phyloP scores from a whole-genome alignment of 2,797 vertebrate species.

The Gallinago nigripennis region DNA sequence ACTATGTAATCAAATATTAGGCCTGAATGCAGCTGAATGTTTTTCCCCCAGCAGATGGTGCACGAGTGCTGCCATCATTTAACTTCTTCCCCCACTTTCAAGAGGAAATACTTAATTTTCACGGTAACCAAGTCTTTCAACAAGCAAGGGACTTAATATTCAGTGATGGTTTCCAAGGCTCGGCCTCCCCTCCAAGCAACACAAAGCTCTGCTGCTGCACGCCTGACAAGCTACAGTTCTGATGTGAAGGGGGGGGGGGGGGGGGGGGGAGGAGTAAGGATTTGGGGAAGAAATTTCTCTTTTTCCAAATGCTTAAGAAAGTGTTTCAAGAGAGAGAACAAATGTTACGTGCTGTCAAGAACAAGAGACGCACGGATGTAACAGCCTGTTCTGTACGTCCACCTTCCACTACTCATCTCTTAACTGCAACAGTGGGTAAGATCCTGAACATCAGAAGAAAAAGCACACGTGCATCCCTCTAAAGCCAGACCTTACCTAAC shows the following conservation, averaged over 20 bases:
- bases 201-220: neutral
- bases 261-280: neutral
- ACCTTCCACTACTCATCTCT: neutral
- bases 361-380: neutral
- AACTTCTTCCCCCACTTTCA: neutral
- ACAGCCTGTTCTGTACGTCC: neutral
- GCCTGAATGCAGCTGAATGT: conserved; percentile 12
- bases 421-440: neutral
- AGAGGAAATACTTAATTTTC: neutral
- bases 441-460: neutral
- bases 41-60: conserved; percentile 73
- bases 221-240: neutral
- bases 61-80: neutral
- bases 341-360: neutral
- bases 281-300: neutral
- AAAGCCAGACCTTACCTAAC: neutral
- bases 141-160: neutral
- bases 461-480: neutral
- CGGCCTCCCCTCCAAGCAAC: neutral
- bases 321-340: conserved; percentile 15
- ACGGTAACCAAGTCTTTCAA: neutral
- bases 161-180: neutral
- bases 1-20: fast-evolving
- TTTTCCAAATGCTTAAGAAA: neutral
- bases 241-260: neutral